These are phyloP conservation scores for Halocynthia roretzi DNA, from an alignment of 23 tunicate genomes.

Conservation along the genomic window DNA sequence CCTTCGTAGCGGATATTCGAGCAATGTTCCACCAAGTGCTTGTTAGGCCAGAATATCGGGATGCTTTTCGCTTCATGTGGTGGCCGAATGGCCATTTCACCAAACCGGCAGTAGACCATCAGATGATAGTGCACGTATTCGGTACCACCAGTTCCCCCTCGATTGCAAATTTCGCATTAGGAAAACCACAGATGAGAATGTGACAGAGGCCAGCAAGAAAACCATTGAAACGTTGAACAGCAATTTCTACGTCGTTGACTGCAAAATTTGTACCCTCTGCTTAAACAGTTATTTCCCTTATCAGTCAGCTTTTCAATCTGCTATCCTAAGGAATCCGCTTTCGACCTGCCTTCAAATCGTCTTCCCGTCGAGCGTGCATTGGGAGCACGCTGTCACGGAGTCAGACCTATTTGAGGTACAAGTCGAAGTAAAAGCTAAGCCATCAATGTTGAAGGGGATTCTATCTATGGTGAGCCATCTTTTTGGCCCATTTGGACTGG, in stretches of 20 bases:
- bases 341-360: background rate
- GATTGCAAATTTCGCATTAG: constrained; percentile 20
- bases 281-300: no score
- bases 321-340: no score
- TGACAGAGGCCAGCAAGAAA: no score
- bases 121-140: constrained; percentile 28
- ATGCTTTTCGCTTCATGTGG: constrained; percentile 20
- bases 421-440: constrained; percentile 7
- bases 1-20: constrained; percentile 31
- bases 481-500: constrained; percentile 38
- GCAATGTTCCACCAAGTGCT: constrained; percentile 50
- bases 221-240: no score
- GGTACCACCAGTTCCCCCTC: constrained; percentile 41
- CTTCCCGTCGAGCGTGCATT: constrained; percentile 42
- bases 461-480: constrained; percentile 24
- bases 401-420: constrained; percentile 29
- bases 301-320: no score
- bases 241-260: constrained; percentile 44
- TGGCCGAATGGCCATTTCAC: background rate
- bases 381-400: constrained; percentile 35
- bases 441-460: constrained; percentile 18
- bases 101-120: constrained; percentile 14
- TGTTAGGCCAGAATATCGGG: constrained; percentile 14
- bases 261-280: background rate
- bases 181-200: no score